phyloP scores from a whole-genome alignment of 2,888 invertebrate species.

The Theristus sp. region DNA sequence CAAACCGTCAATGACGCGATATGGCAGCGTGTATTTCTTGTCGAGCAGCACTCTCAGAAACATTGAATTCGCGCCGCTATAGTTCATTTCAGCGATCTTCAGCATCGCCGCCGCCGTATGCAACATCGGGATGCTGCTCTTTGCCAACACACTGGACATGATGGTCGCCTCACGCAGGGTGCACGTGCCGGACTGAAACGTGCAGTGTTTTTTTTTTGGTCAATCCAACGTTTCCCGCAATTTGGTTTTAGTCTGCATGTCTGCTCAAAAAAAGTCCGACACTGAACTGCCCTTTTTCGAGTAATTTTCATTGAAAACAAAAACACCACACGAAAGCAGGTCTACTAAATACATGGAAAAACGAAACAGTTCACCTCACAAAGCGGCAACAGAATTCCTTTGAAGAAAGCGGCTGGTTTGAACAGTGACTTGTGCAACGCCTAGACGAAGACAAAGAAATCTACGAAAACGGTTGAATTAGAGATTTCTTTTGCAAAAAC shows the following conservation, averaged over 20 bases:
- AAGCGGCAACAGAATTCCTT: conserved; percentile 50
- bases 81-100: conserved; percentile 82
- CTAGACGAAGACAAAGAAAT: no score
- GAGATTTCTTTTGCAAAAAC: no score
- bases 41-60: conserved; percentile 80
- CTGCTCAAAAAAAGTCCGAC: no score
- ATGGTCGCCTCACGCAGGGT: conserved; percentile 87
- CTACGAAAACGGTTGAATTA: no score
- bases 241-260: no score
- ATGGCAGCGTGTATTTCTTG: conserved; percentile 92
- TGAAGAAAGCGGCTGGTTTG: conserved; percentile 95
- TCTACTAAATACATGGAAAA: neutral
- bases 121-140: conserved; percentile 74
- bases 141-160: conserved; percentile 69
- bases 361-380: conserved; percentile 37
- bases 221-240: no score
- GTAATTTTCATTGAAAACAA: no score
- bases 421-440: conserved; percentile 76
- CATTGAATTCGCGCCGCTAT: conserved; percentile 83
- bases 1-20: conserved; percentile 75
- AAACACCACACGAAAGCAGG: no score
- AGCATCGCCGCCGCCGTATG: conserved; percentile 79
- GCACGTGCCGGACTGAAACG: conserved; percentile 61
- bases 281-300: no score
- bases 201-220: neutral